Percentiles rank a stretch among this genome's conserved stretches.
phyloP scores from a whole-genome alignment of 2,888 invertebrate genomes.

The Napeogenes sylphis region DNA sequence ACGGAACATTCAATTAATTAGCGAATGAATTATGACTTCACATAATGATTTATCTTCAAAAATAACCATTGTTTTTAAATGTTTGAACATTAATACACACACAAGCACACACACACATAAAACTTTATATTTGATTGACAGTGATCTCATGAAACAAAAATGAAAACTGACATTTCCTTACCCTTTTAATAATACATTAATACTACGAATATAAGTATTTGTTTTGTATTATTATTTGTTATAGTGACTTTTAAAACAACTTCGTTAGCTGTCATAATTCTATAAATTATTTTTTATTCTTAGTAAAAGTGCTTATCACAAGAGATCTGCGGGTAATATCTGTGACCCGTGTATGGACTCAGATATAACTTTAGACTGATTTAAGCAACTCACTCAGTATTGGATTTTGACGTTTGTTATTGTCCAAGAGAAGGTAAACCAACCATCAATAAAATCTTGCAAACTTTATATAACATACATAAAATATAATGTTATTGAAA shows the following conservation, averaged over 20 bases:
- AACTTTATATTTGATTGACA: conserved; percentile 30
- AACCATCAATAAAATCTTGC: no score
- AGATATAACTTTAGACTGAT: conserved; percentile 55
- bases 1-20: conserved; percentile 5
- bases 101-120: no score
- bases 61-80: not conserved
- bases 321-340: conserved; percentile 40
- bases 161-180: conserved; percentile 58
- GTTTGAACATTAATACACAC: no score
- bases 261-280: not conserved
- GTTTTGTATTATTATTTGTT: no score
- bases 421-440: conserved; percentile 37
- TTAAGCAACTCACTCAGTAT: conserved; percentile 54
- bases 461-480: no score
- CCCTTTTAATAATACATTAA: conserved; percentile 46
- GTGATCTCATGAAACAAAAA: conserved; percentile 18
- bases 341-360: conserved; percentile 41
- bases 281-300: conserved; percentile 5
- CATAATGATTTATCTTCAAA: conserved; percentile 1
- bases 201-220: not conserved
- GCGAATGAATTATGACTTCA: not conserved
- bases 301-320: conserved; percentile 12
- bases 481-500: no score
- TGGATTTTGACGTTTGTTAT: conserved; percentile 60
- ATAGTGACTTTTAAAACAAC: not conserved